Percentiles rank a stretch among this genome's conserved stretches.
Evolutionary conservation across 2,797 vertebrate genomes (phyloP).

Genomic region (Lateolabrax maculatus): DNA sequence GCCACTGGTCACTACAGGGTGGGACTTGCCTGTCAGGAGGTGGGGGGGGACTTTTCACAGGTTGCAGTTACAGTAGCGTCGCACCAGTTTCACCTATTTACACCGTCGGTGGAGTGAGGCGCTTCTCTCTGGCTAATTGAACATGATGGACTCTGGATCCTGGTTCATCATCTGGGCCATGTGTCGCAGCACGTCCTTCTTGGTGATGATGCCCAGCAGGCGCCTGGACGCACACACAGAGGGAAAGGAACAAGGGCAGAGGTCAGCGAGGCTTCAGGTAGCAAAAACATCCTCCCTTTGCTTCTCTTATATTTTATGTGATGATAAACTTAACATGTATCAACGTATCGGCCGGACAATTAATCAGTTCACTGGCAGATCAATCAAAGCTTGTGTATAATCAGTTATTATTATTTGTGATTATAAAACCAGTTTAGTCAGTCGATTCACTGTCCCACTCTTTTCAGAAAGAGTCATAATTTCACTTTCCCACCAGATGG

Average conservation of each 20-base stretch:
- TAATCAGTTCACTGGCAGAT: too few relatives aligned
- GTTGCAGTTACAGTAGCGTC: slow-evolving; percentile 52
- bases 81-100: slow-evolving; percentile 62
- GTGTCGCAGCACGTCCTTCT: slow-evolving; percentile 97
- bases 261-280: too few relatives aligned
- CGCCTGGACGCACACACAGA: slow-evolving; percentile 83
- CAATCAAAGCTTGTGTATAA: too few relatives aligned
- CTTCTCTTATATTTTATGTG: too few relatives aligned
- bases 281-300: too few relatives aligned
- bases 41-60: slow-evolving; percentile 40
- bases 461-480: neutral
- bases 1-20: slow-evolving; percentile 7
- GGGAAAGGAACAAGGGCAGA: slow-evolving; percentile 25
- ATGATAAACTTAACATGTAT: too few relatives aligned
- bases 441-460: neutral
- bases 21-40: slow-evolving; percentile 39
- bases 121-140: slow-evolving; percentile 84
- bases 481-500: neutral
- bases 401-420: too few relatives aligned
- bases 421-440: too few relatives aligned
- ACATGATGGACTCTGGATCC: slow-evolving; percentile 98
- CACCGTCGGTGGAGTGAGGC: neutral
- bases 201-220: slow-evolving; percentile 98
- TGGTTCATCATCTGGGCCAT: slow-evolving; percentile 99
- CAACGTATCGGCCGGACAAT: too few relatives aligned